Base-by-base conservation (phyloP, 2,797 vertebrate genomes). In the Hephaestus fuliginosus region DNA sequence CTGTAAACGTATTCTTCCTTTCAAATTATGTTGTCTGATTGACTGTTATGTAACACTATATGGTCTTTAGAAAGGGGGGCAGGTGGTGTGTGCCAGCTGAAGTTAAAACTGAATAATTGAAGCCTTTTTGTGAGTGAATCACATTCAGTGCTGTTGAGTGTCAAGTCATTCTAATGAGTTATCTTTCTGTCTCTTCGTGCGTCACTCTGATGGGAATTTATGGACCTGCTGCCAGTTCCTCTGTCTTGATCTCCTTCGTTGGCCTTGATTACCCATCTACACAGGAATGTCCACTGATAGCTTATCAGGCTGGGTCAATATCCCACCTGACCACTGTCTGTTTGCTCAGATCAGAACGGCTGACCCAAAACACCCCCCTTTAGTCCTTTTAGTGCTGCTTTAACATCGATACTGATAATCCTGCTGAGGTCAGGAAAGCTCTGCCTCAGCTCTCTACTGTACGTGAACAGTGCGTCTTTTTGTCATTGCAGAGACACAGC, bases 231-330 rank as follows among this genome's bases (percentile, higher is more conserved):
- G 65, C 57, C 74, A 12, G 57, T 71, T 83, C 33, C 48, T 25
- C 58, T 77, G 74, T 83, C 76, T 89, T 75, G 70, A 77, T 86
- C 68, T 65, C 63, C 70, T 49, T 61, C 4, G 5, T 67, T 78
- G 78, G 89, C 89, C 90, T 84, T 83, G 81, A 80, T 80, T 55
- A 53, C 85, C 80, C 70, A 69, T 77, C 83, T 71, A 80, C 81
- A 70, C 76, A 76, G 88, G 88, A 92, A 92, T 91, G 92, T 73
- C 56, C 12, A 6, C 84, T 82, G 92, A 89, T 92, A 88, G 63
- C 74, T 70, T 93, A 93, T 93, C 91, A 84, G 76, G 60, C 58
- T 48, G 53, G 68, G 80, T 89, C 86, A 89, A 91, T 84, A 85
- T 53, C 80, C 80, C 58, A 81, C 75, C 79, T 66, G 66, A 83